phyloP scores from a whole-genome alignment of 2,888 invertebrate genomes.

The Perizoma flavofasciatum region DNA sequence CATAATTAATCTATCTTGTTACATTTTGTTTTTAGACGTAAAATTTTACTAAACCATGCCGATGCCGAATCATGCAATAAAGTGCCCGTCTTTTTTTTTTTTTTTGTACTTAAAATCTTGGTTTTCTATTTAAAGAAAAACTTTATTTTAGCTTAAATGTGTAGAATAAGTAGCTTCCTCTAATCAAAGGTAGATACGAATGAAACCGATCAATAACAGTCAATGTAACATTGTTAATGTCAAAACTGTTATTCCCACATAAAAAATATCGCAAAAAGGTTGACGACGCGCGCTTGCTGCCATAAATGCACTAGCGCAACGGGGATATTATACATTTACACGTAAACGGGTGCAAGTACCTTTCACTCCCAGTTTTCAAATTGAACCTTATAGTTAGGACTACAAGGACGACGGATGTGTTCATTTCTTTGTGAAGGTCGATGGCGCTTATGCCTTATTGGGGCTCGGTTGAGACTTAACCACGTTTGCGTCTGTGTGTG shows the following conservation, averaged over 20 bases:
- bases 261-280: conserved; percentile 74
- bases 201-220: conserved; percentile 29
- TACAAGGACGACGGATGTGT: conserved; percentile 63
- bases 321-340: conserved; percentile 63
- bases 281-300: conserved; percentile 69
- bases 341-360: conserved; percentile 44
- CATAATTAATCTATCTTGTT: no score
- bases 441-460: conserved; percentile 56
- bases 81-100: no score
- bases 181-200: not conserved
- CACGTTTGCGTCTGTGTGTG: conserved; percentile 62
- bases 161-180: no score
- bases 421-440: conserved; percentile 80
- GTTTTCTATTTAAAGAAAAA: no score
- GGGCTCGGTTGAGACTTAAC: conserved; percentile 56
- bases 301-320: conserved; percentile 83
- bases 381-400: conserved; percentile 34
- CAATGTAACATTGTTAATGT: conserved; percentile 46
- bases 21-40: no score
- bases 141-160: no score
- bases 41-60: no score
- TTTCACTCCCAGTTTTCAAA: conserved; percentile 41
- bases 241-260: conserved; percentile 58
- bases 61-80: no score
- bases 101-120: no score